These are phyloP conservation scores for Drosophila prosaltans DNA, from an alignment of 1,140 invertebrate genomes.

Conservation along the genomic window DNA sequence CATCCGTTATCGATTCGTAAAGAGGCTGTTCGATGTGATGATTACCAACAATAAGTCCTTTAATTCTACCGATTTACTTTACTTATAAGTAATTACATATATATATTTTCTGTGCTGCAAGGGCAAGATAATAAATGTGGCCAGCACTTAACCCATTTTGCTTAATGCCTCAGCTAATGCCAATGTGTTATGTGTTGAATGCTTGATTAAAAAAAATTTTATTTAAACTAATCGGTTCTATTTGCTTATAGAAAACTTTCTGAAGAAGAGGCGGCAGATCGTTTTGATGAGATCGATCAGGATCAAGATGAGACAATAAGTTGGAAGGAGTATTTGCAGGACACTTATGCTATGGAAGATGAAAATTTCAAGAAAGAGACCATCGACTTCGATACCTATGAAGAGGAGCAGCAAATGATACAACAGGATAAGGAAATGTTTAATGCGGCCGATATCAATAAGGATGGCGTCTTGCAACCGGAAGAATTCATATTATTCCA, in stretches of 20 bases:
- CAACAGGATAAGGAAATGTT: conserved; percentile 94
- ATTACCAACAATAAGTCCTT: too few relatives aligned
- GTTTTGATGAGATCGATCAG: conserved; percentile 93
- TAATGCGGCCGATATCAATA: conserved; percentile 92
- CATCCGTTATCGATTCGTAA: too few relatives aligned
- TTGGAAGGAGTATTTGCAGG: conserved; percentile 94
- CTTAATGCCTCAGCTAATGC: conserved; percentile 27
- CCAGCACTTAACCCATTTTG: conserved; percentile 22
- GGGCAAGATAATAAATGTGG: conserved; percentile 22
- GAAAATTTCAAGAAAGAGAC: conserved; percentile 83
- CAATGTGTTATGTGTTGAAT: conserved; percentile 25
- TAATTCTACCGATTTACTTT: too few relatives aligned
- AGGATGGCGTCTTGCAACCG: conserved; percentile 90
- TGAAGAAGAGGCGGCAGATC: conserved; percentile 93
- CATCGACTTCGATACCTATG: conserved; percentile 81
- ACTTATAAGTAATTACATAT: too few relatives aligned
- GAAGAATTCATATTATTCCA: conserved; percentile 95
- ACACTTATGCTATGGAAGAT: conserved; percentile 90
- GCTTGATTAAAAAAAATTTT: not conserved
- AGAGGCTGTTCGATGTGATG: too few relatives aligned
- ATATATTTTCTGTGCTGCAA: conserved; percentile 8
- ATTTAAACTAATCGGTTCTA: conserved; percentile 9
- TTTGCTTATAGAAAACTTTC: conserved; percentile 89
- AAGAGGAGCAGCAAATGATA: conserved; percentile 85
- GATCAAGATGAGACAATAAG: conserved; percentile 92